phyloP scores from a whole-genome alignment of 2,797 vertebrate species.

The Oophaga sylvatica region DNA sequence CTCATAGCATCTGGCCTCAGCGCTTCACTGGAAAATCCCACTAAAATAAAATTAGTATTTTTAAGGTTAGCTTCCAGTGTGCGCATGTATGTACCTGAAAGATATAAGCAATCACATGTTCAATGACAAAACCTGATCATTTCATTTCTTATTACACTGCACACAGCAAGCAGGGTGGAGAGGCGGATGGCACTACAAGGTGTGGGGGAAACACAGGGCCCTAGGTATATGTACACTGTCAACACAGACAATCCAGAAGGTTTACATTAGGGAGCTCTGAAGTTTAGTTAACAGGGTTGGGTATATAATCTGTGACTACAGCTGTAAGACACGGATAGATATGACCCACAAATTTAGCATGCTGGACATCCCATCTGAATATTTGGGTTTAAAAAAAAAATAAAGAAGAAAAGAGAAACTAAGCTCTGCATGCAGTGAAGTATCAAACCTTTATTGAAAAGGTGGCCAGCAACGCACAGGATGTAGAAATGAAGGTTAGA shows the following conservation, averaged over 20 bases:
- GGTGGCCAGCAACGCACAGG: slow-evolving; percentile 37
- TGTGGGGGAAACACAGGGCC: not conserved
- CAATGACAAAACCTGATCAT: slow-evolving; percentile 39
- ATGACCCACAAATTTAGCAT: slow-evolving; percentile 22
- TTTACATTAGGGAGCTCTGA: not conserved
- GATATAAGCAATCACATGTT: slow-evolving; percentile 59
- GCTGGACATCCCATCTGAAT: slow-evolving; percentile 8
- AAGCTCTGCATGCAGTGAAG: slow-evolving; percentile 43
- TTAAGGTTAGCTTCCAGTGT: slow-evolving; percentile 62
- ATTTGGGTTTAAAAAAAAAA: not conserved
- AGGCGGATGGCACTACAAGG: slow-evolving; percentile 41
- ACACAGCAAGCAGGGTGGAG: slow-evolving; percentile 59
- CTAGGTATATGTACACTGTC: not conserved
- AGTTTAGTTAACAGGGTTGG: not conserved
- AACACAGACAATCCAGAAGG: slow-evolving; percentile 16
- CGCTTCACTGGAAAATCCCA: slow-evolving; percentile 91
- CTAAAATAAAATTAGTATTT: slow-evolving; percentile 67
- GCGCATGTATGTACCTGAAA: slow-evolving; percentile 63
- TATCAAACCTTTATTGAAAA: slow-evolving; percentile 50
- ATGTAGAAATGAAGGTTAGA: slow-evolving; percentile 42
- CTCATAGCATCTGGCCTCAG: slow-evolving; percentile 92
- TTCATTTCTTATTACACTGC: slow-evolving; percentile 28
- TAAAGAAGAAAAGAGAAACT: not conserved
- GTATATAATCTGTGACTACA: not conserved
- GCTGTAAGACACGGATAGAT: slow-evolving; percentile 4